Evolutionary conservation across 1,140 invertebrate species (phyloP), one percentile per base, ranked within the genome.

Genomic region (Sarcophaga bullata): DNA sequence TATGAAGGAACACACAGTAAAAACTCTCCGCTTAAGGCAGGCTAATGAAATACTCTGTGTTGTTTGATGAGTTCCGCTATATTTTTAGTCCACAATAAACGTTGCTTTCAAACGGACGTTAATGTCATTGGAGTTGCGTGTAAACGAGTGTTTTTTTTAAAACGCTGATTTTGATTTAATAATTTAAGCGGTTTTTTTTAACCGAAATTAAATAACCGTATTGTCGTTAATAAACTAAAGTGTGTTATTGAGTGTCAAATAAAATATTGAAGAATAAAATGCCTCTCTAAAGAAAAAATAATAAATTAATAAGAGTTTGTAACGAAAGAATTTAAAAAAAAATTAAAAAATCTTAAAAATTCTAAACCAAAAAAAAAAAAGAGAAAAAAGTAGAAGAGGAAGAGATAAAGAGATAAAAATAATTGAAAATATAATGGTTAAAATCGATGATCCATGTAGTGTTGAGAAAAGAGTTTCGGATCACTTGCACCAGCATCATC

Each of bases 81-180:
- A 68, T 46, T 82, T 80, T 82, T 82, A 82, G 82, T 82, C 82
- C 80, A 80, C 75, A 80, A 82, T 80, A 82, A 82, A 52, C 82
- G 50, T 78, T 78, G 48, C 75, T 50, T 17, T 17, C 5, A 19
- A 78, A 52, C 75, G 75, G 75, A 78, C 75, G 48, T 52, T 17
- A 50, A 19, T 52, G 19, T 15, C 62, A 25, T 78, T 80, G n/a
- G 11, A 19, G 52, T 78, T 50, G 48, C 75, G 75, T 78, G 17
- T 2, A 78, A 78, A 52, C 75, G 75, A 25, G 48, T 75, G 0
- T 37, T 37, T 37, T 37, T 37, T 4, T 37, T 37, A 2, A 37
- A 37, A 37, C 25, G 25, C 25, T 37, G 25, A 37, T 37, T 37
- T 37, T 37, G 25, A 37, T 37, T 37, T 37, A 37, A 37, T 37